A percentile compares a stretch with the other conserved stretches of the same genome.
These are phyloP conservation scores for Drosophila quinaria DNA, from an alignment of 2,888 invertebrate genomes.

Conservation along the genomic window DNA sequence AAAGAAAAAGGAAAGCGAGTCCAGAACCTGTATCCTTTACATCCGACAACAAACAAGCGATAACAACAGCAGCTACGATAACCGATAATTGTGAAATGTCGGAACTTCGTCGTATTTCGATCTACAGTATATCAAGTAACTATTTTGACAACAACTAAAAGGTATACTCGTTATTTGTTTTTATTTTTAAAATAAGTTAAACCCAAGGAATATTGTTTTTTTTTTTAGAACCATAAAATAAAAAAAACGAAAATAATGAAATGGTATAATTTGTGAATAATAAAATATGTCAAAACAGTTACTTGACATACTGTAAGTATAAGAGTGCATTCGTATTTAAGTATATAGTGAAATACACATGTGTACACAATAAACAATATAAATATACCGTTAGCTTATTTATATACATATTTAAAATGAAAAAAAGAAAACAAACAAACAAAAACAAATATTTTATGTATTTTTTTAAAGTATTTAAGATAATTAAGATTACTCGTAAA, in stretches of 20 bases:
- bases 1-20: background rate
- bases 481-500: slow-evolving; percentile 71
- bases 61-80: slow-evolving; percentile 16
- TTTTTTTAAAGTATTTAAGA: slow-evolving; percentile 78
- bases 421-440: slow-evolving; percentile 23
- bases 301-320: slow-evolving; percentile 1
- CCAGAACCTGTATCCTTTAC: slow-evolving; percentile 19
- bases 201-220: background rate
- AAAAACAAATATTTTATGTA: slow-evolving; percentile 72
- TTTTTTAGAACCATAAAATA: background rate
- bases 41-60: slow-evolving; percentile 13
- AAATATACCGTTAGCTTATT: slow-evolving; percentile 75
- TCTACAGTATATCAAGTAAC: slow-evolving; percentile 3
- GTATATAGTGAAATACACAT: slow-evolving; percentile 60
- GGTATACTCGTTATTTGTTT: background rate
- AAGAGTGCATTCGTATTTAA: slow-evolving; percentile 53
- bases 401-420: slow-evolving; percentile 66
- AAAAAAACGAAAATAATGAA: background rate
- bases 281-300: background rate
- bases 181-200: background rate
- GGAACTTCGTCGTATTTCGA: slow-evolving; percentile 31
- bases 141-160: background rate
- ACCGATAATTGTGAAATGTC: slow-evolving; percentile 21
- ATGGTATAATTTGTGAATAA: too few relatives aligned
- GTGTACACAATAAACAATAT: slow-evolving; percentile 65